These are phyloP conservation scores for Steatornis caripensis DNA, from an alignment of 2,113 vertebrate species.

Conservation along the genomic window DNA sequence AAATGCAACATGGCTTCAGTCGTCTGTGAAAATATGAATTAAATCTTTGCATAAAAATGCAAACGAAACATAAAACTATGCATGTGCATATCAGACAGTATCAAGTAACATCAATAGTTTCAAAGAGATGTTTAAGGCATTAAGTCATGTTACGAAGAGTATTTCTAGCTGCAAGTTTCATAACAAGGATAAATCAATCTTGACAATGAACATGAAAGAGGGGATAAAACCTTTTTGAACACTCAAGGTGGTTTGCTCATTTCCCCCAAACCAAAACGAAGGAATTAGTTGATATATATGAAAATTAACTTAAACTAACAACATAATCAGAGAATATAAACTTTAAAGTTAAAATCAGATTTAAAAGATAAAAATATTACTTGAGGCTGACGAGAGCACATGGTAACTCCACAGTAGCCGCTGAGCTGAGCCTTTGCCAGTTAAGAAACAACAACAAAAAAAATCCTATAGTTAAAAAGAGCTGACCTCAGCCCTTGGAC, in stretches of 20 bases:
- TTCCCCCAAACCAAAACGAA: not conserved
- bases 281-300: constrained; percentile 34
- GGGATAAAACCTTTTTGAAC: constrained; percentile 39
- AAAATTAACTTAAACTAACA: constrained; percentile 36
- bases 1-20: not conserved
- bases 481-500: constrained; percentile 32
- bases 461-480: not conserved
- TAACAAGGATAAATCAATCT: constrained; percentile 39
- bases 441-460: not conserved
- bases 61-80: not conserved
- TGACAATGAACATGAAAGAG: constrained; percentile 16
- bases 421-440: not conserved
- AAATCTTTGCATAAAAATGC: not conserved
- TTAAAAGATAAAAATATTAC: constrained; percentile 27
- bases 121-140: constrained; percentile 43
- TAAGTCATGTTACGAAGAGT: not conserved
- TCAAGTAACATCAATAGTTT: not conserved
- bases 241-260: constrained; percentile 23
- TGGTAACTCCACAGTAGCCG: not conserved
- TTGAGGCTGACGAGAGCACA: constrained; percentile 1
- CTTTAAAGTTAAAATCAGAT: constrained; percentile 24
- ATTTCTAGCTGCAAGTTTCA: constrained; percentile 32
- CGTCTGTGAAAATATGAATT: not conserved
- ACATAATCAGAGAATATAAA: constrained; percentile 29
- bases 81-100: not conserved